Percentiles rank a stretch among this genome's conserved stretches.
Evolutionary conservation across 2,113 vertebrate genomes (phyloP).

Genomic region (Pituophis catenifer): DNA sequence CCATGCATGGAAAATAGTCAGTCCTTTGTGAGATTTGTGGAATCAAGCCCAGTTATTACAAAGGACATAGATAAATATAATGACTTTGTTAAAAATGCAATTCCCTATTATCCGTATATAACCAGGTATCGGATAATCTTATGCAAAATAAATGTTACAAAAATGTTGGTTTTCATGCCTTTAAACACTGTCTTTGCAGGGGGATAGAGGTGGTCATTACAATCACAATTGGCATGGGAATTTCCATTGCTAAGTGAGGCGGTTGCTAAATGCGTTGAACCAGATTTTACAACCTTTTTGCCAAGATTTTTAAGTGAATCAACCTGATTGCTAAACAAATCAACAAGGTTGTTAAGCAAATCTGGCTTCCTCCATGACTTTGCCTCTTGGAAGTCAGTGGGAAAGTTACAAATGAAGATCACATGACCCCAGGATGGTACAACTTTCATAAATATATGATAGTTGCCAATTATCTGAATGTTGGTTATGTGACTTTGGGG

Average conservation of each 20-base stretch:
- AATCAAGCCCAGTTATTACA: background rate
- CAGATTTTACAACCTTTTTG: background rate
- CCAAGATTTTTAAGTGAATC: background rate
- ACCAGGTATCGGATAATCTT: background rate
- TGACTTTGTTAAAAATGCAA: background rate
- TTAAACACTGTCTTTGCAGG: background rate
- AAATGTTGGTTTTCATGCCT: background rate
- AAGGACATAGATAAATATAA: background rate
- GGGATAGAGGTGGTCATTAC: background rate
- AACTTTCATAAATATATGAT: background rate
- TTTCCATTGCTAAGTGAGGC: background rate
- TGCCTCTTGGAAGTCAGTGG: background rate
- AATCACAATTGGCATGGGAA: background rate
- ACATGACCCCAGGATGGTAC: background rate
- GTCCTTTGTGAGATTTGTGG: background rate
- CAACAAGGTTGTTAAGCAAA: background rate
- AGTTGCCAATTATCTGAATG: background rate
- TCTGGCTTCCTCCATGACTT: background rate
- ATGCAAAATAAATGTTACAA: background rate
- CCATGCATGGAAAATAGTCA: background rate
- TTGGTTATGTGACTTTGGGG: background rate
- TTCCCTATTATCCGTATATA: background rate
- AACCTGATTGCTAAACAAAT: background rate
- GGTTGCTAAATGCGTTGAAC: background rate
- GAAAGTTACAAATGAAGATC: background rate